Evolutionary conservation across 2,888 invertebrate species (phyloP), one percentile per base, ranked within the genome.

Genomic region (Acronicta leporina): DNA sequence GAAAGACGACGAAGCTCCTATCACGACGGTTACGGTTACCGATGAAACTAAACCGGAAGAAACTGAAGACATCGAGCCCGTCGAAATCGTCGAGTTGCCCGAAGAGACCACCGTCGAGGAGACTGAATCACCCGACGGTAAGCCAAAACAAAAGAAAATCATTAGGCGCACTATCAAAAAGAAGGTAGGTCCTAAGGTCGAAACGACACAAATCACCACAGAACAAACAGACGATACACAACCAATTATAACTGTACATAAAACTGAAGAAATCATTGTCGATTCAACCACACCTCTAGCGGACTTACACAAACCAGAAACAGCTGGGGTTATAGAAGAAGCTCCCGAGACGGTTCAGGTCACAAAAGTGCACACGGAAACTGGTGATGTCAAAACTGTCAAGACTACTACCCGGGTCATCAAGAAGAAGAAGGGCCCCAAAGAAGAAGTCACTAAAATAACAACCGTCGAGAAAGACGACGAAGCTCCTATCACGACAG

Each of bases 381-480:
- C 57, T 0, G 79, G 78, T 0, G 75, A 79, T 0, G 14, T 83
- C 0, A 88, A 88, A 52, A 80, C 80, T 8, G 80, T 85, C 8
- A 82, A 82, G 11, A 77, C 72, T 0, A 75, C 80, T 0, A 87
- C 84, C 47, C 66, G 68, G 2, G 70, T 83, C 68, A 16, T 83
- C 79, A 49, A 83, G 52, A 83, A 83, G 50, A 81, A 81, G 14
- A 72, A 68, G 33, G 83, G 82, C 53, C 54, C 80, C 70, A 43
- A 67, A 33, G 54, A 75, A 38, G 58, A 77, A 70, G 84, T 80
- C 13, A 75, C 75, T 0, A 69, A 75, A 20, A 68, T 76, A 1
- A 71, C 63, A 27, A 38, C 82, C 2, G 62, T 84, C 10, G 87
- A 91, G 69, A 87, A 88, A 61, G 87, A 90, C 6, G 77, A 82